Evolutionary conservation across 2,113 vertebrate species (phyloP).

Genomic region (Calonectris borealis): DNA sequence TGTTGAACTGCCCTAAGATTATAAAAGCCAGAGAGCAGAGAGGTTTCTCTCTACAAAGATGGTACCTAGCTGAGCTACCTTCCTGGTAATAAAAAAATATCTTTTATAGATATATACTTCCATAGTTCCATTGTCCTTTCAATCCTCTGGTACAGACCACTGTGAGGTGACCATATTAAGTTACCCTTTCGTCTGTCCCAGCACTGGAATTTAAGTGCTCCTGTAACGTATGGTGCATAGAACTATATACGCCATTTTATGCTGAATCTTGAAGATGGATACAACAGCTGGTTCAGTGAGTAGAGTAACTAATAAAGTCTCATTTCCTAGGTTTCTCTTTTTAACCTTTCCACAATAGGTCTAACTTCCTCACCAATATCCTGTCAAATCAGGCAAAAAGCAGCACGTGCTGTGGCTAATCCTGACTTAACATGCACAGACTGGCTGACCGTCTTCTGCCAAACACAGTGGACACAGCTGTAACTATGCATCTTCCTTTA

Average conservation of each 20-base stretch:
- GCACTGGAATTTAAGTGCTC: background rate
- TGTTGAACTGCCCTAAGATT: background rate
- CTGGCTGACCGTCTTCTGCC: background rate
- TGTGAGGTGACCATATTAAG: background rate
- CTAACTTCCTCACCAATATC: background rate
- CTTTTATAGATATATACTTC: background rate
- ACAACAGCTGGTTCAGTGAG: constrained; percentile 11
- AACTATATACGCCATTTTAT: background rate
- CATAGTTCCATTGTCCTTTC: background rate
- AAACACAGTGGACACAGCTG: background rate
- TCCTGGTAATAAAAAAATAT: background rate
- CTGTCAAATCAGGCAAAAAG: constrained; percentile 2
- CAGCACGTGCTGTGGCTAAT: background rate
- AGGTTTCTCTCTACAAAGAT: background rate
- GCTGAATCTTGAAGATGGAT: background rate
- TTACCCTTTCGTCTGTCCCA: background rate
- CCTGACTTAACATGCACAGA: background rate
- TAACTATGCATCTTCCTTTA: background rate
- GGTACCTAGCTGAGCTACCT: background rate
- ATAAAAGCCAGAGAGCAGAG: background rate
- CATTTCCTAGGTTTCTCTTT: constrained; percentile 42
- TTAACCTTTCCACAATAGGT: constrained; percentile 4
- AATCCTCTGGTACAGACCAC: background rate
- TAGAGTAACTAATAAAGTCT: background rate
- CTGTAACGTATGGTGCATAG: background rate